Base-by-base conservation (phyloP, 2,113 vertebrate genomes). In the Atrichornis clamosus region DNA sequence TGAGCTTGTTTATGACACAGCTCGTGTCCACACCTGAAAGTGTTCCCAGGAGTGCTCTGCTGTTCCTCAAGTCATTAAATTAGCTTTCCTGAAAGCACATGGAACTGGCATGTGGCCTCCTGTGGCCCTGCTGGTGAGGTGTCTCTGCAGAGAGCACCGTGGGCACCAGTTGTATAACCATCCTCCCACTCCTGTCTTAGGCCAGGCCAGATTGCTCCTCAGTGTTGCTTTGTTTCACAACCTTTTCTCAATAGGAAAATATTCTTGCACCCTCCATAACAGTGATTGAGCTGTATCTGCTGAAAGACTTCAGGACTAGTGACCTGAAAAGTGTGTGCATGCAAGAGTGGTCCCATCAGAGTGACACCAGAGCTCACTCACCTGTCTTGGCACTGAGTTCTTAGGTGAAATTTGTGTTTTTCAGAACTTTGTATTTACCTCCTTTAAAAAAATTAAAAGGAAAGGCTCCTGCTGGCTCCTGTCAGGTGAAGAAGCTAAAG, bases 41-140 rank as follows among this genome's bases (percentile, higher is more conserved):
- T 74, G 72, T 68, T 96, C 88, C 80, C 85, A 77, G 52, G 89
- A 91, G 85, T 39, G 37, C 73, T 4, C 64, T 70, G 80, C 63
- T 84, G 60, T 53, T 95, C 90, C 80, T 92, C 85, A 86, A 19
- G 79, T 88, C 52, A 94, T 94, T 95, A 80, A 86, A 95, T 84
- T 76, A 89, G 85, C 90, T 94, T 94, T 97, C 92, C 90, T 96
- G 88, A 94, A 96, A 96, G 95, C 92, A 90, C 93, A 93, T 95
- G 89, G 95, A 95, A 13, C 7, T 1, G 0, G 35, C 92, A 89
- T 89, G 95, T 90, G 92, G 83, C 90, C 87, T 93, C 63, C 77
- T 0, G 0, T 81, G 81, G 92, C 89, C 84, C 75, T 76, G 77
- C 72, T 87, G 53, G 4, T 83, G 84, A 72, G 87, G 17, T 64